Evolutionary conservation across 2,113 vertebrate genomes (phyloP), one percentile per base, ranked within the genome.

Genomic region (Ctenodactylus gundi): DNA sequence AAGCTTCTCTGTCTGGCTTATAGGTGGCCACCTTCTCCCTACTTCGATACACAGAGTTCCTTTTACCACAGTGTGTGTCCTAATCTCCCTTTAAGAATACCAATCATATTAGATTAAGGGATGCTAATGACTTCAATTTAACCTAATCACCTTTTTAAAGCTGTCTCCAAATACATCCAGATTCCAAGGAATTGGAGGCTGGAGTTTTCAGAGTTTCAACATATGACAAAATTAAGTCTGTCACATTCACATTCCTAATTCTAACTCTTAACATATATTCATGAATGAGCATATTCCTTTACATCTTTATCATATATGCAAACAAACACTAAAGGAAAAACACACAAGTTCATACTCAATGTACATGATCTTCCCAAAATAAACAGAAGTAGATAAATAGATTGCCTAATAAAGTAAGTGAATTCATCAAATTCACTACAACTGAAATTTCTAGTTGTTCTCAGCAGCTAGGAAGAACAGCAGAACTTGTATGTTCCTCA

Each of bases 301-400:
- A 49, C 3, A 72, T 36, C 60, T 72, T 75, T 82, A 58, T 23
- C 29, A 82, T n/a, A 76, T 20, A 78, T 8, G 12, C n/a, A 81
- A 67, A 39, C 64, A 85, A 93, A 94, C 31, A 25, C 17, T 70
- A 91, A 68, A 53, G 86, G 46, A 94, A 95, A 91, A 91, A 58
- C 31, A 75, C 0, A 53, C 1, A 23, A 84, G 58, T 90, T 93
- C n/a, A 57, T 57, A 76, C n/a, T 84, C 60, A 84, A 84, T 60
- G 2, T 23, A 41, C 1, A 17, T 73, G 46, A 73, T 7, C 25
- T 89, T 12, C 21, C 17, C 70, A 51, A 68, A 80, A 77, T 68
- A 70, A 93, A 65, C 1, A 49, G 78, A 89, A 93, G 78, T 60
- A 10, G 86, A 68, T n/a, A n/a, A 39, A 70, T 8, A 49, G 21